Conservation (phyloP, 2,888 invertebrate genomes). For the Aethes cnicana region DNA sequence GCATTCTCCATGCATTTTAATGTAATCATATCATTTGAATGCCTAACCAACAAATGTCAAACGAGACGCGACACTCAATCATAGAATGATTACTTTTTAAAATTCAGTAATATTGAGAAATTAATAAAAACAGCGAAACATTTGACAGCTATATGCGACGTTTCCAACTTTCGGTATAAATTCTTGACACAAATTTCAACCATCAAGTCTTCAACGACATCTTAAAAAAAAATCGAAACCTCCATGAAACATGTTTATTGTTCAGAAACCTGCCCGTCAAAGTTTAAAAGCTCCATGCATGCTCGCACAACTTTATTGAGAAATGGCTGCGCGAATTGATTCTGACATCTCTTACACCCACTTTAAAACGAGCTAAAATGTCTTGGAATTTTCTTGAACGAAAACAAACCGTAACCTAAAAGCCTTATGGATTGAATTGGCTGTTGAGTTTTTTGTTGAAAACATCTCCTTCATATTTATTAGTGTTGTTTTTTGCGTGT, state of each 20-base stretch:
- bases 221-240: too few relatives aligned
- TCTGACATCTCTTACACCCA: conserved; percentile 66
- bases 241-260: conserved; percentile 20
- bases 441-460: conserved; percentile 47
- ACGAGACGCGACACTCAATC: too few relatives aligned
- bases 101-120: too few relatives aligned
- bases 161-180: too few relatives aligned
- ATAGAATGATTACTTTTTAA: too few relatives aligned
- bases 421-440: conserved; percentile 35
- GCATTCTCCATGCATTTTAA: too few relatives aligned
- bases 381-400: conserved; percentile 37
- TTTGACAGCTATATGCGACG: too few relatives aligned
- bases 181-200: too few relatives aligned
- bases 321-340: conserved; percentile 77
- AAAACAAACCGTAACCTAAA: conserved; percentile 34
- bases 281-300: conserved; percentile 76
- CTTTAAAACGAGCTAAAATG: conserved; percentile 69
- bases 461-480: conserved; percentile 70
- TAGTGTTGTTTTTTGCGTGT: conserved; percentile 72
- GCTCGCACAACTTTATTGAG: conserved; percentile 71
- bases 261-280: conserved; percentile 52
- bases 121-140: too few relatives aligned
- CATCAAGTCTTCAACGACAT: too few relatives aligned
- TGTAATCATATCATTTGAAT: too few relatives aligned
- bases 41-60: too few relatives aligned